Conservation (phyloP, 2,113 vertebrate genomes). For the Marmota monax region DNA sequence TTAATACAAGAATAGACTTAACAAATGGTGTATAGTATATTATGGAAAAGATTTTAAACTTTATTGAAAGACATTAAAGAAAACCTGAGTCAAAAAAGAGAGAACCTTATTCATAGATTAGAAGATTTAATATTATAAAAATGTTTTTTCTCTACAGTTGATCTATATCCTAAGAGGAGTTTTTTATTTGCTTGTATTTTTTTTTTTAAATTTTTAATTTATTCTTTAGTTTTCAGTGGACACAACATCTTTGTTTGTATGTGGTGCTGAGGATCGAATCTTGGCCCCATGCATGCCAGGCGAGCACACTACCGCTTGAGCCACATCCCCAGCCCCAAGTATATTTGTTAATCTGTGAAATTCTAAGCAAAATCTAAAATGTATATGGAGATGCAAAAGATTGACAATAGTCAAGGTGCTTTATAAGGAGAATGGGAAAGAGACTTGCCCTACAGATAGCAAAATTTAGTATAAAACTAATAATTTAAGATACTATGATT, state of each 20-base stretch:
- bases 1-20: neutral
- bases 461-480: neutral
- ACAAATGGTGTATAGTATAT: no score
- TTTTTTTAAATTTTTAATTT: no score
- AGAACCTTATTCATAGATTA: neutral
- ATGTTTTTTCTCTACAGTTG: neutral
- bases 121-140: neutral
- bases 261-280: no score
- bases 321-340: no score
- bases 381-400: neutral
- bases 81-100: neutral
- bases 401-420: neutral
- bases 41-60: no score
- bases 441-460: neutral
- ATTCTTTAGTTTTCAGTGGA: no score
- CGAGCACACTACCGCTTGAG: no score
- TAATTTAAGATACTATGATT: neutral
- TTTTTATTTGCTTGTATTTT: no score
- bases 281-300: no score
- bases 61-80: no score
- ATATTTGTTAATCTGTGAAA: neutral
- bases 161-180: no score
- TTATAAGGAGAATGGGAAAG: neutral
- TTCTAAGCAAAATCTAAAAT: neutral
- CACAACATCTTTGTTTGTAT: no score